Percentiles rank a stretch among this genome's conserved stretches.
phyloP scores from a whole-genome alignment of 2,113 vertebrate genomes.

The Syngnathus scovelli region DNA sequence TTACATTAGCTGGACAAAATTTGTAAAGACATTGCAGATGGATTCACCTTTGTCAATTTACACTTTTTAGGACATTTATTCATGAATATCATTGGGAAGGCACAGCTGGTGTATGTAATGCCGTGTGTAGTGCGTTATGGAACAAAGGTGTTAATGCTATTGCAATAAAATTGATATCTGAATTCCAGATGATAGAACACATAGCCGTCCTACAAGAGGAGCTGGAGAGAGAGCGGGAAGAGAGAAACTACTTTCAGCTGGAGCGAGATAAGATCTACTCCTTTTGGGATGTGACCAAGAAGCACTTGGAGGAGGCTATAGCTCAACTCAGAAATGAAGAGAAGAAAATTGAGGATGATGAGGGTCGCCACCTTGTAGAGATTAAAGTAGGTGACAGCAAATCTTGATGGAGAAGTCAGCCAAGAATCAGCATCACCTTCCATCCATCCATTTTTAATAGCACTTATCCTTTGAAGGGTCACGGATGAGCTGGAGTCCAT shows the following conservation, averaged over 20 bases:
- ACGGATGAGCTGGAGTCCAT: neutral
- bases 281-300: constrained; percentile 81
- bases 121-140: no score
- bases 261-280: constrained; percentile 83
- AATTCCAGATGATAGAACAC: constrained; percentile 80
- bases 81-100: neutral
- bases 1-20: neutral
- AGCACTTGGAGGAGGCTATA: constrained; percentile 79
- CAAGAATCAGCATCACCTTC: neutral
- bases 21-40: neutral
- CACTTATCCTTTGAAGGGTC: neutral
- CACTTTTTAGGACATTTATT: no score
- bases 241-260: constrained; percentile 90
- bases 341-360: constrained; percentile 80
- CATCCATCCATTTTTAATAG: no score
- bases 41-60: no score
- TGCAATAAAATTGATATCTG: constrained; percentile 11
- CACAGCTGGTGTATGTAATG: neutral
- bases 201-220: constrained; percentile 76
- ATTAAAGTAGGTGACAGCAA: constrained; percentile 73
- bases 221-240: constrained; percentile 84
- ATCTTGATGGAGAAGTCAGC: neutral
- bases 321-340: constrained; percentile 77
- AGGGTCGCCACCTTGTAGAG: constrained; percentile 83
- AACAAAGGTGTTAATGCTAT: neutral